phyloP scores from a whole-genome alignment of 2,888 invertebrate species.

The Phalera bucephala region DNA sequence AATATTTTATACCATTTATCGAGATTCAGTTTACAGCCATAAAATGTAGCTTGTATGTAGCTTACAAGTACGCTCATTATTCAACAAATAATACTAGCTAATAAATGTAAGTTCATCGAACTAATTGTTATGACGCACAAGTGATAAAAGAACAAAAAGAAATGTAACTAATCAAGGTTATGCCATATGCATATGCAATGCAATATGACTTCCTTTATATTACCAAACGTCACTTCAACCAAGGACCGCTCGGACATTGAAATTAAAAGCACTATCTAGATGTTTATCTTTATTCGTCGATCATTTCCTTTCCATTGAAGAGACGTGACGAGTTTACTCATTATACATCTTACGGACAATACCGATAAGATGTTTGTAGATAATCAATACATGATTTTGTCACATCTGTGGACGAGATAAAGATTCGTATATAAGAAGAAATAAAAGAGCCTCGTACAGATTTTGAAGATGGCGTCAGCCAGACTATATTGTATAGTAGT shows the following conservation, averaged over 20 bases:
- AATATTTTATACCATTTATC: too few species aligned
- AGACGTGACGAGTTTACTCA: slow-evolving; percentile 39
- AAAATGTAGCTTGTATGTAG: too few species aligned
- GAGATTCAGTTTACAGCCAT: too few species aligned
- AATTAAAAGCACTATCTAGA: slow-evolving; percentile 21
- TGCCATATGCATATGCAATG: too few species aligned
- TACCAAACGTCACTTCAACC: neutral
- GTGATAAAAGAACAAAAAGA: slow-evolving; percentile 5
- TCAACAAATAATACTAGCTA: too few species aligned
- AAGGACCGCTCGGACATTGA: slow-evolving; percentile 1
- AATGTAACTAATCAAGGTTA: too few species aligned
- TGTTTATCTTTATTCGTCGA: slow-evolving; percentile 31
- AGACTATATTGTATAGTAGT: slow-evolving; percentile 41
- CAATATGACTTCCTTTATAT: neutral
- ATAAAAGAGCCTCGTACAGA: slow-evolving; percentile 38
- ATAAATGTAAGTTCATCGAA: too few species aligned
- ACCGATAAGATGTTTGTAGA: slow-evolving; percentile 42
- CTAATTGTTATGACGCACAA: too few species aligned
- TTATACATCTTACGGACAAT: slow-evolving; percentile 26
- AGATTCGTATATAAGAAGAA: slow-evolving; percentile 51
- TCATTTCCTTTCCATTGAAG: slow-evolving; percentile 22
- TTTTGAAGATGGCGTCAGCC: slow-evolving; percentile 56
- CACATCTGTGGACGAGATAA: slow-evolving; percentile 45
- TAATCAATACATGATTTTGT: slow-evolving; percentile 38
- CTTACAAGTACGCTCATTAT: too few species aligned